Base-by-base conservation (phyloP, 2,888 invertebrate species). In the Andrena dorsata region DNA sequence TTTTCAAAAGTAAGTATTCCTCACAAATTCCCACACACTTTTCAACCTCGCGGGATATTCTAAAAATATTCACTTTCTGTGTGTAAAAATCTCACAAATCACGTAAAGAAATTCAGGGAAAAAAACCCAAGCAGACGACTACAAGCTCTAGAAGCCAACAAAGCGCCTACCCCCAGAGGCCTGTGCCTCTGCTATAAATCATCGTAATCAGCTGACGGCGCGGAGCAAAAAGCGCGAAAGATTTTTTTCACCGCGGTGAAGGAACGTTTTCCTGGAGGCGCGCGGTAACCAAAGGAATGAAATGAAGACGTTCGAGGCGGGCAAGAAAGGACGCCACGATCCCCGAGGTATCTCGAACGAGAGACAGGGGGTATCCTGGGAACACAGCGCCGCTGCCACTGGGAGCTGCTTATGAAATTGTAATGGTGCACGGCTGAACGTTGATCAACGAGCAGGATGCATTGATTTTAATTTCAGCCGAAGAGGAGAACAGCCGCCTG, bases 201-300 rank as follows among this genome's bases (percentile, higher is more conserved):
- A 83, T 83, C 79, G 80, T 86, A 86, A 90, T 88, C 85, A 89
- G 80, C 79, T 84, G 80, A 76, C 80, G 77, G 26, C 47, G 53
- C 26, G 20, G 35, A 26, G 71, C 70, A 86, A 87, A 82, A 87
- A 83, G 63, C 35, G n/a, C 51, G 60, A 26, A 58, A 20, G 3
- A 66, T 63, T 77, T 82, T 82, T 84, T 76, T 75, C 63, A 41
- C 16, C 41, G 41, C 41, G 47, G 3, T 28, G 6, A 16, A 2
- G 28, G n/a, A 69, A 61, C 61, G 64, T 73, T 79, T 86, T 80
- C 71, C 75, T 26, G 53, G 49, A 53, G 64, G 66, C 60, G 56
- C 56, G 68, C 47, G 32, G 66, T 47, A 64, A 61, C 41, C 65
- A 41, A 32, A 10, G 41, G 56, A 61, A 70, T 32, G 75, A 81